Evolutionary conservation across 2,797 vertebrate species (phyloP), one percentile per base, ranked within the genome.

Genomic region (Cyclopterus lumpus): DNA sequence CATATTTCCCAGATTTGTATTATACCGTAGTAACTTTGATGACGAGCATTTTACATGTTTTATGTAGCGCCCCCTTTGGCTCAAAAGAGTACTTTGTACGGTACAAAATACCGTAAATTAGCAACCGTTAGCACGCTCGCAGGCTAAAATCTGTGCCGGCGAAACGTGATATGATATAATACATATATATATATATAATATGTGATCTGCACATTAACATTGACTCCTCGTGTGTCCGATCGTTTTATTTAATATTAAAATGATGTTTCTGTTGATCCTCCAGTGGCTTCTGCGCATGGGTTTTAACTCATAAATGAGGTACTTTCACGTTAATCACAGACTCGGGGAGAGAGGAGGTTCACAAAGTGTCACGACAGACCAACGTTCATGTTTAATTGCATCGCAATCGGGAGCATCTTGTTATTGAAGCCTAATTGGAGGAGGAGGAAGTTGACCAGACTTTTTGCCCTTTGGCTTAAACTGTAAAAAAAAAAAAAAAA

Each of bases 371-470:
- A 51, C 60, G 73, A 16, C 44, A 54, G 15, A 38, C 32, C 54
- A 22, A 32, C 42, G 8, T 22, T 53, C 15, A 11, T 75, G 59
- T 78, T 71, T 71, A 78, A 80, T 71, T 77, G 58, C n/a, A 6
- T 15, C 67, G 10, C 73, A 49, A 82, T 75, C 30, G 18, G 53
- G 60, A 67, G 64, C 0, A 24, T 30, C 54, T 85, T 55, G 68
- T 84, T 85, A 73, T 24, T 71, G 73, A 71, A 26, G 67, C 24
- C 59, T 71, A 65, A 65, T 58, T 63, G 71, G 54, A 73, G 44
- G 28, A 75, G 46, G 64, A 1, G 64, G 49, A 20, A 55, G 55
- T 59, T 74, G 72, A 34, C 54, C 63, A 61, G 58, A 60, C 54
- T 67, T 1, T n/a, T 14, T 24, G 18, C 30, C 67, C 34, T 73